These are phyloP conservation scores for Apotomis turbidana DNA, from an alignment of 2,888 invertebrate genomes.

Conservation along the genomic window DNA sequence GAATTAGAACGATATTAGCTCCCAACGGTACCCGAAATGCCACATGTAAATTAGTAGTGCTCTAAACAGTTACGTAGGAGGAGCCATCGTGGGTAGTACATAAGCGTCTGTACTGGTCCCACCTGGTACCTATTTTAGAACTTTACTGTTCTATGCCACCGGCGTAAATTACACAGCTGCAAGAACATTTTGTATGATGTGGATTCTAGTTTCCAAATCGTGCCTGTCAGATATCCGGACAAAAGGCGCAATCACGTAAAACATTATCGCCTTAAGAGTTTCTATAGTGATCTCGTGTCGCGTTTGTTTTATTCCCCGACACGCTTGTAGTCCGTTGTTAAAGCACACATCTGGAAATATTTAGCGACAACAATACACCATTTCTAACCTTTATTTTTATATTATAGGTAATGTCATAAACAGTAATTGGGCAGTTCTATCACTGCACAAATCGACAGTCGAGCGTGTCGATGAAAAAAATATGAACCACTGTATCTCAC, in stretches of 20 bases:
- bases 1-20: constrained; percentile 10
- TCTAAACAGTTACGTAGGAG: constrained; percentile 39
- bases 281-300: background rate
- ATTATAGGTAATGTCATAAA: background rate
- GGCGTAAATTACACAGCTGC: constrained; percentile 32
- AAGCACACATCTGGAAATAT: too few relatives aligned
- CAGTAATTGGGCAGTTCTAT: background rate
- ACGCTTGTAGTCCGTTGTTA: too few relatives aligned
- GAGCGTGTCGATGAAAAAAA: constrained; percentile 13
- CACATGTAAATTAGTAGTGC: constrained; percentile 36
- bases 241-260: constrained; percentile 19
- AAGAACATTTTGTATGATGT: constrained; percentile 27
- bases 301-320: background rate
- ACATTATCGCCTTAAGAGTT: background rate
- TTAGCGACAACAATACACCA: too few relatives aligned
- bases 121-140: constrained; percentile 30
- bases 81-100: constrained; percentile 35
- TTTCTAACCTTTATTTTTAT: too few relatives aligned
- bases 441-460: constrained; percentile 4
- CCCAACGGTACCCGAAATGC: constrained; percentile 16
- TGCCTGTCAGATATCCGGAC: constrained; percentile 21
- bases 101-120: constrained; percentile 36
- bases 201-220: constrained; percentile 33
- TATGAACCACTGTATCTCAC: constrained; percentile 53
- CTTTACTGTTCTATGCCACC: constrained; percentile 32